Evolutionary conservation across 2,888 invertebrate genomes (phyloP).

Genomic region (Falcaria lacertinaria): DNA sequence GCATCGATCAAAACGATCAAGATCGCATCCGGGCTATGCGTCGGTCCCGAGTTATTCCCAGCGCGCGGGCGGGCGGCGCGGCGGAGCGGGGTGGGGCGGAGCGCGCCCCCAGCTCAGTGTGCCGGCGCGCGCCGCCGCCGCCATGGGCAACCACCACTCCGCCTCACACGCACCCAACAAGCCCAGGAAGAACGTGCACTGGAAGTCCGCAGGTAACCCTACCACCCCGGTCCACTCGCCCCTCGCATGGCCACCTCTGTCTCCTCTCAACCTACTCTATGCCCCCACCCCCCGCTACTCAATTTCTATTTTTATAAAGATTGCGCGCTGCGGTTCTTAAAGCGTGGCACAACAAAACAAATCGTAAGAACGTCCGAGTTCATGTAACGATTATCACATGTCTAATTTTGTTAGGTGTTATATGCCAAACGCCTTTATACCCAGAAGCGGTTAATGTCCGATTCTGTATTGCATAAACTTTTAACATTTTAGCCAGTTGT

Average conservation of each 20-base stretch:
- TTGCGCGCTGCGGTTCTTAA: conserved; percentile 62
- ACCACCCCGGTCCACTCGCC: conserved; percentile 16
- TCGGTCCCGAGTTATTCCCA: conserved; percentile 64
- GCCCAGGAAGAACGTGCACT: conserved; percentile 88
- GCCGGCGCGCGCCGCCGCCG: conserved; percentile 75
- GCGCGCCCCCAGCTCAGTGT: conserved; percentile 59
- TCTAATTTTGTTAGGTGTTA: conserved; percentile 69
- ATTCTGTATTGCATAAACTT: neutral
- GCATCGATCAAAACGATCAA: conserved; percentile 62
- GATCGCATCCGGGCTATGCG: conserved; percentile 51
- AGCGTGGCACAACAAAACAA: conserved; percentile 79
- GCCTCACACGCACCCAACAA: conserved; percentile 68
- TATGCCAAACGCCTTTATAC: conserved; percentile 54
- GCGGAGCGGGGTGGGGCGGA: conserved; percentile 30
- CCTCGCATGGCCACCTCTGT: conserved; percentile 12
- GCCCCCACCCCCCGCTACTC: conserved; percentile 42
- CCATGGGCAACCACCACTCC: conserved; percentile 77
- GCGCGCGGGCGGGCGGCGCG: conserved; percentile 34
- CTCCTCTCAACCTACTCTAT: conserved; percentile 17
- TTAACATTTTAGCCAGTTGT: conserved; percentile 1
- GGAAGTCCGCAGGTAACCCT: conserved; percentile 89
- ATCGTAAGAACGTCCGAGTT: conserved; percentile 69
- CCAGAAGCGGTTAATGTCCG: conserved; percentile 23
- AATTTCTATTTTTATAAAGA: conserved; percentile 69
- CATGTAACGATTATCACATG: conserved; percentile 70